Evolutionary conservation across 2,888 invertebrate genomes (phyloP).

Genomic region (Hirtodrosophila duncani): DNA sequence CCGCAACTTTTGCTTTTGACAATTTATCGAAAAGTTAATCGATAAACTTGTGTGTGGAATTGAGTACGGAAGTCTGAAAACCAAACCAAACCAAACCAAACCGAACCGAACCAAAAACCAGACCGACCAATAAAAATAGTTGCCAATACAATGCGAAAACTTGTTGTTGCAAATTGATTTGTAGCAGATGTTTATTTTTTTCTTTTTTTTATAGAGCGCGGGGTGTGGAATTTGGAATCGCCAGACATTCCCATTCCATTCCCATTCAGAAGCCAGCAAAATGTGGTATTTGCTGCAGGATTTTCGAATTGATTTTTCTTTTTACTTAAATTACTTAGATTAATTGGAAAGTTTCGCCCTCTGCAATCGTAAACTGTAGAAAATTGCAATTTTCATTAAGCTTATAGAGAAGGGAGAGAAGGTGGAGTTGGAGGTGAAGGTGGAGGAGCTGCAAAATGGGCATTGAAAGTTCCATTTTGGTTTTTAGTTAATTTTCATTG

Average conservation of each 20-base stretch:
- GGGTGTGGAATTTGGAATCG: conserved; percentile 30
- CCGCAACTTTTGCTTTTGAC: conserved; percentile 33
- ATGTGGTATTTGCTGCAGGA: too few relatives aligned
- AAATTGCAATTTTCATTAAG: conserved; percentile 16
- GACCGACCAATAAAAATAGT: conserved; percentile 55
- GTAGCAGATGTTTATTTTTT: conserved; percentile 54
- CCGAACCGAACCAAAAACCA: conserved; percentile 15
- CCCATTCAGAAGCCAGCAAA: conserved; percentile 23
- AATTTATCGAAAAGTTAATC: conserved; percentile 56
- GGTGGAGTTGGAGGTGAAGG: background rate
- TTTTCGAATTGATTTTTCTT: too few relatives aligned
- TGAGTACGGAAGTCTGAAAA: conserved; percentile 11
- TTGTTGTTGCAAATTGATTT: conserved; percentile 66
- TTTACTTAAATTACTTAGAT: conserved; percentile 61
- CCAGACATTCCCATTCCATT: conserved; percentile 23
- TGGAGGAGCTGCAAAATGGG: too few relatives aligned
- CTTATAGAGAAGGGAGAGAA: conserved; percentile 1
- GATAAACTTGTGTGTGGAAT: conserved; percentile 37
- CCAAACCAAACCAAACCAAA: background rate
- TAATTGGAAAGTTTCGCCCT: conserved; percentile 47
- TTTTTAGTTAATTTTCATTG: too few relatives aligned
- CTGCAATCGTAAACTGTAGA: background rate
- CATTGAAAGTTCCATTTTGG: too few relatives aligned
- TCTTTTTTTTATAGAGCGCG: conserved; percentile 18
- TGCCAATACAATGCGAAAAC: conserved; percentile 43